Evolutionary conservation across 2,797 vertebrate genomes (phyloP), one percentile per base, ranked within the genome.

Genomic region (Semaprochilodus insignis): DNA sequence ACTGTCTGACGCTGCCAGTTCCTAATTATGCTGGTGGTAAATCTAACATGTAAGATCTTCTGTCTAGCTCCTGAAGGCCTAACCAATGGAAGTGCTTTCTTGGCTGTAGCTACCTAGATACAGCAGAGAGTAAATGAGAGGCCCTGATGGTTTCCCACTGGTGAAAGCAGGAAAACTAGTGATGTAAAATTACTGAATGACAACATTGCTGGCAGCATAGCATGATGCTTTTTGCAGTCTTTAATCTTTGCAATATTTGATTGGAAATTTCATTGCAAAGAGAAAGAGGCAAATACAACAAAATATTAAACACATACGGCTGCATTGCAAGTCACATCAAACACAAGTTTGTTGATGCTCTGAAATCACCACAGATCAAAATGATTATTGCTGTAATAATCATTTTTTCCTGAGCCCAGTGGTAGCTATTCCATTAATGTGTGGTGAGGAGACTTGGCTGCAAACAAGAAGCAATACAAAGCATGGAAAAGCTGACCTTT

Each of bases 401-500:
- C 54, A 74, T 82, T 77, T 70, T 19, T 74, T 36, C 19, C 19
- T 31, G 51, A 59, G 60, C 44, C 31, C 36, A 67, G 25, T 14
- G 13, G 55, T 51, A 62, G 31, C 73, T 16, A 52, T 60, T 55
- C 52, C 14, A 48, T 70, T 72, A 77, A 34, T 65, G 78, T 78
- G 23, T 36, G 52, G 13, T 40, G 51, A 54, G 16, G 74, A 72
- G 83, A 83, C 60, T 77, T 79, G 60, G 73, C 66, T 1, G 62
- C 23, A 77, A 72, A 19, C 36, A 80, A 59, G 66, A 83, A 65
- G 83, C 77, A 65, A 59, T 75, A 86, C 63, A 74, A 81, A 77
- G 55, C 23, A 80, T 77, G 52, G 82, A 52, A 69, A 71, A 52
- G 65, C 96, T 92, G 89, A 99, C 98, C 97, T 99, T 99, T 94